These are phyloP conservation scores for Enteromius mattozi DNA, from an alignment of 2,797 vertebrate genomes.

Conservation along the genomic window DNA sequence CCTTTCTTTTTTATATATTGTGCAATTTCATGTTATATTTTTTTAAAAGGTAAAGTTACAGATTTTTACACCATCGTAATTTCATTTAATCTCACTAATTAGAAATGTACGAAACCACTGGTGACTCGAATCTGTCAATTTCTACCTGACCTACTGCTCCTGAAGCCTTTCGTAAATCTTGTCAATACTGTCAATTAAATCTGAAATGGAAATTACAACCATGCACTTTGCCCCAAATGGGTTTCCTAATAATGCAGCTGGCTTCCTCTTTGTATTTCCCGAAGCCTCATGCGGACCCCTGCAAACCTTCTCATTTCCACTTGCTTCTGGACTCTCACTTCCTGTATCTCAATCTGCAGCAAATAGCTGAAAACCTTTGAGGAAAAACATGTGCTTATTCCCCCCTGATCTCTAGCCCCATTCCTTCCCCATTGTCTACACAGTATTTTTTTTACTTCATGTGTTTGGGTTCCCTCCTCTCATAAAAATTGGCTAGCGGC, in stretches of 20 bases:
- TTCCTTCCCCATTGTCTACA: slow-evolving; percentile 65
- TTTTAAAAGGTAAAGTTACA: slow-evolving; percentile 54
- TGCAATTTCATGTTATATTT: slow-evolving; percentile 62
- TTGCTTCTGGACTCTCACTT: slow-evolving; percentile 69
- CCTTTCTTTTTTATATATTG: slow-evolving; percentile 66
- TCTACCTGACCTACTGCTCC: slow-evolving; percentile 21
- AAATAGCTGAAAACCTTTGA: slow-evolving; percentile 71
- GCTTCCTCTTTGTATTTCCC: slow-evolving; percentile 66
- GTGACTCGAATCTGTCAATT: slow-evolving; percentile 51
- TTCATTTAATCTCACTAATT: slow-evolving; percentile 53
- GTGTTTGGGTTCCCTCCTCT: slow-evolving; percentile 56
- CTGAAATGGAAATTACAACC: slow-evolving; percentile 55
- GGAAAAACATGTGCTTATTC: slow-evolving; percentile 70
- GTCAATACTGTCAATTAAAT: slow-evolving; percentile 68
- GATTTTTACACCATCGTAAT: slow-evolving; percentile 52
- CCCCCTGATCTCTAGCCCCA: slow-evolving; percentile 55
- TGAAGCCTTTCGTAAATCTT: slow-evolving; percentile 45
- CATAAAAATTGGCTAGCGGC: slow-evolving; percentile 56
- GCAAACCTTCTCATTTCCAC: slow-evolving; percentile 51
- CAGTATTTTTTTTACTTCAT: background rate
- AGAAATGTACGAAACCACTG: slow-evolving; percentile 72
- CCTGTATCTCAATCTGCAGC: slow-evolving; percentile 76
- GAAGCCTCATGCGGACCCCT: slow-evolving; percentile 43
- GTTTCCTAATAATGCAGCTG: slow-evolving; percentile 71
- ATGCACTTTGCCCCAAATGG: slow-evolving; percentile 67